Percentiles rank a stretch among this genome's conserved stretches.
Evolutionary conservation across 1,140 invertebrate genomes (phyloP).

Genomic region (Calliphora vicina): DNA sequence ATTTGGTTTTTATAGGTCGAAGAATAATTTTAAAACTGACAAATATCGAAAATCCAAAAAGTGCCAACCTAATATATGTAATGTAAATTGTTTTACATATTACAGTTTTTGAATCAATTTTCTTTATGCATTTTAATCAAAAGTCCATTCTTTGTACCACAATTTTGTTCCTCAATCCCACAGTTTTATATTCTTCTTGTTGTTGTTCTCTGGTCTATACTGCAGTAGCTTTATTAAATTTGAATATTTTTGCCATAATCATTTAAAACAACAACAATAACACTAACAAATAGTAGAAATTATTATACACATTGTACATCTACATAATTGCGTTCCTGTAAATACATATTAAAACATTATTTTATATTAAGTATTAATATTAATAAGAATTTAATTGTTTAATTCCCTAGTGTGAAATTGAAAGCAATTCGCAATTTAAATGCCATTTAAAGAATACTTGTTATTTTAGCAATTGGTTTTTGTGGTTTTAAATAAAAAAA

Average conservation of each 20-base stretch:
- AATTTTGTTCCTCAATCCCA: no score
- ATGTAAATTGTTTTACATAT: no score
- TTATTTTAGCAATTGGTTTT: not conserved
- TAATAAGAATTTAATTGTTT: not conserved
- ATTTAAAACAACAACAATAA: not conserved
- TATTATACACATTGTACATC: no score
- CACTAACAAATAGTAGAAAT: no score
- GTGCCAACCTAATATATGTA: no score
- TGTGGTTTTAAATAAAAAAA: no score
- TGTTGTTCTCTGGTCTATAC: not conserved
- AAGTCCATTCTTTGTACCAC: no score
- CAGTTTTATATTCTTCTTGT: not conserved
- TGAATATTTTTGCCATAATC: not conserved
- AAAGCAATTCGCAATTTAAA: not conserved
- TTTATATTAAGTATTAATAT: constrained; percentile 2
- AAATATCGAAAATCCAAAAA: no score
- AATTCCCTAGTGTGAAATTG: not conserved
- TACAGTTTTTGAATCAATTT: no score
- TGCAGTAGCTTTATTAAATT: not conserved
- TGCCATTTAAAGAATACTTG: not conserved
- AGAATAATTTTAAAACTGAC: no score
- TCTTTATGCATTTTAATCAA: no score
- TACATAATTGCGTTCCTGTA: not conserved
- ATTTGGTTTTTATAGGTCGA: no score
- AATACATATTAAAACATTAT: not conserved